Base-by-base conservation (phyloP, 2,888 invertebrate genomes). In the Drepana falcataria region DNA sequence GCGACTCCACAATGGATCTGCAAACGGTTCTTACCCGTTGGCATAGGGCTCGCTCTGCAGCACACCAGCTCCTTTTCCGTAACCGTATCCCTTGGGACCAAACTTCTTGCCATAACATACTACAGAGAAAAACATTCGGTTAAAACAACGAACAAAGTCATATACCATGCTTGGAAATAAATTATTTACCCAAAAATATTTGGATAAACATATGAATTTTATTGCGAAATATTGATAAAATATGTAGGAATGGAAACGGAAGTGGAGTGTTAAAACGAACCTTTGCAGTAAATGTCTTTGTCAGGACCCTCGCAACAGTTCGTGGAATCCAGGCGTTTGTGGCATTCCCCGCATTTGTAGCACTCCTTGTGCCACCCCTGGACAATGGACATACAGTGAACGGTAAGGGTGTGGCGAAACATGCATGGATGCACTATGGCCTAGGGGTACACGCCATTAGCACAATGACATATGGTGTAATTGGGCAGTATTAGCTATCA, bases 81-180 rank as follows among this genome's bases (percentile, higher is more conserved):
- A 98, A 79, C 98, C 98, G 90, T 98, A 98, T 88, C 97, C 97
- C 92, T 97, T 98, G 77, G 98, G 98, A 77, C 99, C 99, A 92
- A 97, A 98, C 93, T 95, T 96, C 94, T 98, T 97, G 84, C 95
- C 97, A 93, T 99, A 98, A 94, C 99, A 99, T 81, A 96, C 96
- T 96, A 88, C 56, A 84, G 83, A 85, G 72, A 81, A 81, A 84
- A 85, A 85, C 68, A 79, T 65, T 68, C 56, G 58, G 77, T 78
- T 80, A 77, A 68, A 71, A 71, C 66, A 63, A 72, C 55, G 65
- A 62, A 21, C 21, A 21, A 65, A 51, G 60, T 37, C 37, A 5
- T 53, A 55, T 57, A 53, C 57, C 70, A 61, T 69, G 71, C 68
- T 59, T 51, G 40, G 44, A 48, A 51, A 48, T 51, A 44, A 37